A percentile compares a stretch with the other conserved stretches of the same genome.
phyloP scores from a whole-genome alignment of 2,888 invertebrate species.

The Blastobasis adustella region DNA sequence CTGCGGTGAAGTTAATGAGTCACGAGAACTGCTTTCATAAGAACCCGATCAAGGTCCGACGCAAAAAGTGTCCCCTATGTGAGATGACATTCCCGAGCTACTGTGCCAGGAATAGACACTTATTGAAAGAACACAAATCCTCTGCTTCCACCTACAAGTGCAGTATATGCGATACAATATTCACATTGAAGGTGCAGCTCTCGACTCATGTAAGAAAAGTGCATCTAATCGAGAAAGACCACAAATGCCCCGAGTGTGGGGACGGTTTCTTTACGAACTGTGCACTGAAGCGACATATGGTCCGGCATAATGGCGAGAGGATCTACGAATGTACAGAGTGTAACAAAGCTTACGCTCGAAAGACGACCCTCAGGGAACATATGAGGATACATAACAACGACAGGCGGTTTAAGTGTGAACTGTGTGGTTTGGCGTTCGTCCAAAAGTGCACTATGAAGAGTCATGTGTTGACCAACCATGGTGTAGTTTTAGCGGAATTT shows the following conservation, averaged over 20 bases:
- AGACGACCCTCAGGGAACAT: slow-evolving; percentile 29
- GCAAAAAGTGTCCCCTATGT: background rate
- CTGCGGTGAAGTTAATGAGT: too few species aligned
- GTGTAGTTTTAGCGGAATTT: too few species aligned
- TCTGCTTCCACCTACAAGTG: background rate
- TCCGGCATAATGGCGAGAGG: slow-evolving; percentile 42
- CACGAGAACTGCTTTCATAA: too few species aligned
- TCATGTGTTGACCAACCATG: too few species aligned
- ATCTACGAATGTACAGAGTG: slow-evolving; percentile 45
- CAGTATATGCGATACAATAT: slow-evolving; percentile 31
- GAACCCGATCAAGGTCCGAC: slow-evolving; percentile 4
- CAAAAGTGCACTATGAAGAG: too few species aligned
- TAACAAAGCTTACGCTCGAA: slow-evolving; percentile 30
- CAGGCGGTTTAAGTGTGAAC: slow-evolving; percentile 9
- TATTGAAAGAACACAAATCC: background rate
- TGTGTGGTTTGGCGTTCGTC: slow-evolving; percentile 3
- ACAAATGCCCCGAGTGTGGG: slow-evolving; percentile 18
- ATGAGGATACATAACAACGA: slow-evolving; percentile 34
- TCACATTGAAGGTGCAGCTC: slow-evolving; percentile 19
- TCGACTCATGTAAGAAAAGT: slow-evolving; percentile 28
- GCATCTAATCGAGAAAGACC: slow-evolving; percentile 36
- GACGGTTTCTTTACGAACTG: slow-evolving; percentile 25
- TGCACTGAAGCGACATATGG: slow-evolving; percentile 45
- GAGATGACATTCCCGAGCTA: background rate
- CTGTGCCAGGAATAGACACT: background rate